Percentiles rank a stretch among this genome's conserved stretches.
phyloP scores from a whole-genome alignment of 2,888 invertebrate species.

The Cephus pygmeus region DNA sequence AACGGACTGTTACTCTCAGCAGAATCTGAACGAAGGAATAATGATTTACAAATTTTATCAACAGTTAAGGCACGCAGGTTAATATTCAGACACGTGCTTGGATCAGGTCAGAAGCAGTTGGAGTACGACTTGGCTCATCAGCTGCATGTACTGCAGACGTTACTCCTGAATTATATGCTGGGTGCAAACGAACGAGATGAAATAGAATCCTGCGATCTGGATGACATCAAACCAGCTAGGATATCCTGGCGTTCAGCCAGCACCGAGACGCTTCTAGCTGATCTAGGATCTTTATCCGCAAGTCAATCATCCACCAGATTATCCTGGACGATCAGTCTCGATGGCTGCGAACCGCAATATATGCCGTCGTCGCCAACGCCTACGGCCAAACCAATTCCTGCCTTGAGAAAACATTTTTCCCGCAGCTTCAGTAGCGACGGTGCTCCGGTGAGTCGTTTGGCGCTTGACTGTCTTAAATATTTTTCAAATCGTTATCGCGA shows the following conservation, averaged over 20 bases:
- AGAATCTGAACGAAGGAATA: conserved; percentile 9
- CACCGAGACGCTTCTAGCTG: conserved; percentile 16
- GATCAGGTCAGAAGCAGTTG: conserved; percentile 14
- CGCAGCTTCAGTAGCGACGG: background rate
- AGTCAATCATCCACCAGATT: conserved; percentile 8
- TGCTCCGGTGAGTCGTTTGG: conserved; percentile 12
- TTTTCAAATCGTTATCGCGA: conserved; percentile 15
- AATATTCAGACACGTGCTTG: conserved; percentile 21
- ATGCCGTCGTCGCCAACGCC: conserved; percentile 19
- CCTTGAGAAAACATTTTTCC: conserved; percentile 11
- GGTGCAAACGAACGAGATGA: conserved; percentile 10
- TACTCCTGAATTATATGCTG: conserved; percentile 17
- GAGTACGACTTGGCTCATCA: conserved; percentile 17
- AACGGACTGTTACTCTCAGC: conserved; percentile 15
- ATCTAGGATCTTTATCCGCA: background rate
- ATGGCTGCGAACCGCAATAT: conserved; percentile 8
- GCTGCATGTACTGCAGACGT: conserved; percentile 18
- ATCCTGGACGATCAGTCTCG: conserved; percentile 12
- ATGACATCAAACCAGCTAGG: background rate
- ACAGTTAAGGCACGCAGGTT: conserved; percentile 5
- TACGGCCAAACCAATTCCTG: conserved; percentile 7
- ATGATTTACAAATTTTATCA: conserved; percentile 12
- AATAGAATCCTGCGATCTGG: background rate
- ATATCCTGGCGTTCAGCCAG: conserved; percentile 16
- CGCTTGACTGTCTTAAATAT: conserved; percentile 15